Evolutionary conservation across 1,140 invertebrate genomes (phyloP).

Genomic region (Rhysida immarginata): DNA sequence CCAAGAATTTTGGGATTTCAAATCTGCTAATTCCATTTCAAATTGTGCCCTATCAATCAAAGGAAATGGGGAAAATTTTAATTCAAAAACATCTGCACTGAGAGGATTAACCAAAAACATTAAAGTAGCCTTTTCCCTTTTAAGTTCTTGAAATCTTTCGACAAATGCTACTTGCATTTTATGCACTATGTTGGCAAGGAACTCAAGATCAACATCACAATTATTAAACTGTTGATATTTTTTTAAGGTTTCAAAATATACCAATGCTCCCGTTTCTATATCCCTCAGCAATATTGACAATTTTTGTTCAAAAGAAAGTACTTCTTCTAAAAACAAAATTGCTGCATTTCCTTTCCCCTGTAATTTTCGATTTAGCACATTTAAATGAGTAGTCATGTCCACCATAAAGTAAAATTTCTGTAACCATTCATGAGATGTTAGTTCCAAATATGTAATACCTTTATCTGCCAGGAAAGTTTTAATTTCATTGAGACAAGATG

Average conservation of each 20-base stretch:
- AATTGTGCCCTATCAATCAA: background rate
- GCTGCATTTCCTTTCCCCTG: constrained; percentile 5
- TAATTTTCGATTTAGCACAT: constrained; percentile 4
- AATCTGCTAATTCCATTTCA: background rate
- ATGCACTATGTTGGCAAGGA: background rate
- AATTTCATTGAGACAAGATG: constrained; percentile 18
- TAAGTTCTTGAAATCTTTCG: background rate
- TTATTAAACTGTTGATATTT: background rate
- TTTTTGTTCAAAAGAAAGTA: background rate
- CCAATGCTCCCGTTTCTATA: background rate
- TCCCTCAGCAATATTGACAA: background rate
- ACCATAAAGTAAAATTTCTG: constrained; percentile 15
- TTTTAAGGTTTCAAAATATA: background rate
- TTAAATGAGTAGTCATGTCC: constrained; percentile 7
- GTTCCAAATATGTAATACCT: constrained; percentile 4
- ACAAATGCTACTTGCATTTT: background rate
- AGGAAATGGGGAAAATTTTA: background rate
- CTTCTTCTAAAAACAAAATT: background rate
- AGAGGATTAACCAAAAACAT: background rate
- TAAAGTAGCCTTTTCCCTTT: background rate
- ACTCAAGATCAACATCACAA: background rate
- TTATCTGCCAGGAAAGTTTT: constrained; percentile 15
- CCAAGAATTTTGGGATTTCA: background rate
- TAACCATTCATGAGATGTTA: constrained; percentile 11
- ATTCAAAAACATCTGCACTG: background rate